Base-by-base conservation (phyloP, 1,140 invertebrate genomes). In the Zaprionus vittiger region DNA sequence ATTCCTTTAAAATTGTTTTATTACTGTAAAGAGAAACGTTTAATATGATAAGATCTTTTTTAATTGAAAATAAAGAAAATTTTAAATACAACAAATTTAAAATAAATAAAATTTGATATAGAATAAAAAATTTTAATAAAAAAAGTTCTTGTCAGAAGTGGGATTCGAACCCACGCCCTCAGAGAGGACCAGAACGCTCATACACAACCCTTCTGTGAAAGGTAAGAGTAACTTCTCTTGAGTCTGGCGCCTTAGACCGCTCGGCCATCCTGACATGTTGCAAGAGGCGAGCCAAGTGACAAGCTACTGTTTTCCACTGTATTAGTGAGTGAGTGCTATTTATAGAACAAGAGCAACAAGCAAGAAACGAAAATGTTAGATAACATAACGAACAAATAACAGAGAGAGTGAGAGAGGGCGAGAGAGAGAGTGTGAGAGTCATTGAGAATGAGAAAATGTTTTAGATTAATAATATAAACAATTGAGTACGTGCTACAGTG, bases 151-250 rank as follows among this genome's bases (percentile, higher is more conserved):
- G 96, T 96, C 96, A 96, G 95, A 95, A 96, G 96, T 96, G 96
- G 96, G 96, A 96, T 96, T 96, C 95, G 96, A 96, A 96, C 96
- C 96, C 96, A 96, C 96, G 96, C 95, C 95, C 95, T 95, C 95
- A 96, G 94, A 95, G 96, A 95, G 95, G 95, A 96, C 95, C 95
- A 96, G 95, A 96, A 96, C 91, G 83, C 95, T 94, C 94, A 59
- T 20, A 56, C 52, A 66, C 31, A 28, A 64, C 83, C 82, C 55
- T 49, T 54, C 56, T 78, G 12, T 6, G 34, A 80, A 70, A 91
- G 81, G 81, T 37, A 83, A 83, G 81, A 84, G 77, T 63, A 64
- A 5, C 44, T 44, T 52, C 73, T 82, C 94, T 95, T 95, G 95
- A 95, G 94, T 95, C 94, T 95, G 94, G 94, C 94, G 94, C 94